Evolutionary conservation across 2,797 vertebrate genomes (phyloP), one percentile per base, ranked within the genome.

Genomic region (Poeciliopsis infans): DNA sequence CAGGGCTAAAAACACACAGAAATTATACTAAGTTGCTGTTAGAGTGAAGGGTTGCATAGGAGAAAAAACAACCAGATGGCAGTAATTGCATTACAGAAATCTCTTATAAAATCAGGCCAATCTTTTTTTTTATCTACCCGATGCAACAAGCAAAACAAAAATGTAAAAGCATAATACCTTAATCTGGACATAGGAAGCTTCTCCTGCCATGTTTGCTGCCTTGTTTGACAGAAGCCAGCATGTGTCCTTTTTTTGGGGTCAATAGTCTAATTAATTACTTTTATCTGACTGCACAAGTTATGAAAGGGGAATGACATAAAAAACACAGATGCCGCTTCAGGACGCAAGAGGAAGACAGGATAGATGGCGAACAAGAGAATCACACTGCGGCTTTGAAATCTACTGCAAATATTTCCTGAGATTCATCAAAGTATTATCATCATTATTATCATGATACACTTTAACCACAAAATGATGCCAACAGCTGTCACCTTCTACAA

Each of bases 211-310:
- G 69, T 71, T 79, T 55, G 36, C 16, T 36, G 28, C 55, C 12
- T 43, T 1, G 64, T 80, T 31, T 36, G 64, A 77, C 3, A 18
- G 47, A 72, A 72, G 74, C 69, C 10, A 49, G 20, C 79, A 18
- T 76, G 74, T 76, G 81, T 70, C 46, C 61, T 51, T 79, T 76
- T 81, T 81, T 74, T 64, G 31, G 80, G 70, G 75, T 92, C 86
- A 81, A 89, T 86, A 81, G 46, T 78, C 76, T 76, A 75, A 92
- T 89, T 72, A 85, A 89, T 91, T 82, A 79, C 57, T 81, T 87
- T 87, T 79, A 80, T 87, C 78, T 79, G 84, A 82, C 51, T 80
- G 77, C 66, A 83, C 28, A 72, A 31, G 51, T 81, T 76, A 80
- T 46, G 76, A 78, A 59, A 41, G 36, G 28, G 71, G 43, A 69